Base-by-base conservation (phyloP, 92 coral and sea anemone species). In the Actinostola sp. region DNA sequence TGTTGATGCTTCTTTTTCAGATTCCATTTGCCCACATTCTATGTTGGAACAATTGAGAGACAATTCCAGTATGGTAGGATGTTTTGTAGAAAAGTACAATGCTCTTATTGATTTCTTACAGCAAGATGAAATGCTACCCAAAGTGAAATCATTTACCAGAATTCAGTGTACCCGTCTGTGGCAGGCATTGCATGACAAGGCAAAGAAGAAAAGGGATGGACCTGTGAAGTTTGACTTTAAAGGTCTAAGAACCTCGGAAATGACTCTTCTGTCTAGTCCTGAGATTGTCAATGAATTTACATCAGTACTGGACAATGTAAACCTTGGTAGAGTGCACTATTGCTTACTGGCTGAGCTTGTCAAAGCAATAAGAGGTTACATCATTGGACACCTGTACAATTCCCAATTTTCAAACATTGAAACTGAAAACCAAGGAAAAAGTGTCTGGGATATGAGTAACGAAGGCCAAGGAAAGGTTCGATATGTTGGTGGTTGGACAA, bases 401-500 rank as follows among this genome's bases (percentile, higher is more conserved):
- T 4, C 14, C 59, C 10, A 19, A 14, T 52, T 19, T 24, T 2
- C 4, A 8, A 48, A 17, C 9, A 48, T 9, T 7, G 9, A 9
- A 13, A 48, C 21, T 3, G n/a, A 21, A 48, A 17, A 3, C 9
- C 54, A 48, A 3, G 31, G 21, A 24, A 52, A 19, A 14, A 52
- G 30, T 34, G 78, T 78, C 20, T 58, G 71, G 52, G 31, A 61
- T 14, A 56, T 78, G 78, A 51, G 63, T 31, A 41, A 21, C 27
- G 75, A 69, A 24, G 61, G 77, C 19, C 69, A 70, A 30, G 84
- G 78, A 15, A 78, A 78, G 48, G 71, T 78, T 21, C 27, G 84
- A 14, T 78, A 69, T 59, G 70, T 65, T 57, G 84, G 84, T 10
- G 84, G 84, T 28, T 78, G 84, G 78, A 67, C 67, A 34, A 25